Evolutionary conservation across 2,888 invertebrate genomes (phyloP), one percentile per base, ranked within the genome.

Genomic region (Eristalis intricaria): DNA sequence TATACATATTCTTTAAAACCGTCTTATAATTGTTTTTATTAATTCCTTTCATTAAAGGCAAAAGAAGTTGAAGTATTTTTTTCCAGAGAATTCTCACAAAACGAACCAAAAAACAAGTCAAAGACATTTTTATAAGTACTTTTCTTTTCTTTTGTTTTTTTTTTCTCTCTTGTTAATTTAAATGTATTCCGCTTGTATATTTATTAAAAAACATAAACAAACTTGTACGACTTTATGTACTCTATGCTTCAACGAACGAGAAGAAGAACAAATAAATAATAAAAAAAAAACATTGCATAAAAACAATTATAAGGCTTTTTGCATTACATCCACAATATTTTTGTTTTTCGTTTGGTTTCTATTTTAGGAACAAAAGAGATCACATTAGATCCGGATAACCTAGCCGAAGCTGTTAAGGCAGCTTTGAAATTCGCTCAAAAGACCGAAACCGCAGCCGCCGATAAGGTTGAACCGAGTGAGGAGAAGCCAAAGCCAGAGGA

Each of bases 11-110:
- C 50, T 50, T 7, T 50, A 19, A 50, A 50, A 50, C 8, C 50
- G 84, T 87, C 87, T 87, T 87, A 87, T 87, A 87, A 87, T 87
- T 87, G 87, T 87, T 87, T 84, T 87, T 78, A 83, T 71, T 75
- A 35, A 70, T 86, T 84, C 32, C 66, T 87, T 87, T 87, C 61
- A 61, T 84, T 76, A 64, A 87, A 87, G 87, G 87, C 87, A 68
- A 87, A 80, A 58, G 65, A 84, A 84, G 76, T 84, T 87, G 79
- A 87, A 84, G 84, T 79, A 78, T 74, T 82, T 70, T 66, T 76
- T 77, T 65, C 68, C 71, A 76, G 74, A 69, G 35, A 73, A 85
- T 66, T 68, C 64, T 66, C 78, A 76, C 35, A 81, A 81, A 15
- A 32, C 32, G 56, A 78, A 78, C 69, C 70, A 29, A 68, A n/a